Evolutionary conservation across 2,797 vertebrate species (phyloP), one percentile per base, ranked within the genome.

Genomic region (Crenuchus spilurus): DNA sequence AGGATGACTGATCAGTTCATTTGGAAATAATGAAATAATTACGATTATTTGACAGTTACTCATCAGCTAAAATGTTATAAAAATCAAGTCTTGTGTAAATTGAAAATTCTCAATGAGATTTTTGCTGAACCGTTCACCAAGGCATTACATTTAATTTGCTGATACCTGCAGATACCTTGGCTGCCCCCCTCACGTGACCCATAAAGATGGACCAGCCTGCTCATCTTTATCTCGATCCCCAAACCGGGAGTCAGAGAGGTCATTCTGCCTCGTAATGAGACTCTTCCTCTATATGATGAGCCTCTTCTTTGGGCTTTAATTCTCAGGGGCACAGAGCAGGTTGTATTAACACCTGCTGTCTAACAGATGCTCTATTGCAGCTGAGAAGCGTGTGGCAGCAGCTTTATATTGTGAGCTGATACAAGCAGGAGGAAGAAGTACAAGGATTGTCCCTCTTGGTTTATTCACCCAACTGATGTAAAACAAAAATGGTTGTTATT

Each of bases 161-260:
- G 22, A 24, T 28, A 26, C 24, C 24, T 52, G 26, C 13, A 52
- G 24, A 52, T 52, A 52, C 35, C 14, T 24, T 7, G 24, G 2
- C 24, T 46, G 35, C 20, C 31, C 30, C 10, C 41, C 20, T 20
- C n/a, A 22, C 16, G 5, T 48, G 16, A 42, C 42, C 33, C 58
- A 22, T 60, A 24, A 24, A 9, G 28, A 6, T 22, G 30, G 41
- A 30, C 39, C 18, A 63, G 13, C 18, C 11, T 30, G 16, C 44
- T 49, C 16, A 57, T 58, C 58, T 61, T 41, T 61, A 48, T 58
- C 72, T 11, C 63, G 44, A 75, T 49, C 33, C 16, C 33, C 8
- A 14, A 41, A 14, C 16, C 10, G 9, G 7, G 61, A n/a, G 26
- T 30, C 62, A 31, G 16, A 20, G 41, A 64, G 41, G 41, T 64